A percentile compares a stretch with the other conserved stretches of the same genome.
These are phyloP conservation scores for Orthonyx spaldingii DNA, from an alignment of 2,113 vertebrate species.

Conservation along the genomic window DNA sequence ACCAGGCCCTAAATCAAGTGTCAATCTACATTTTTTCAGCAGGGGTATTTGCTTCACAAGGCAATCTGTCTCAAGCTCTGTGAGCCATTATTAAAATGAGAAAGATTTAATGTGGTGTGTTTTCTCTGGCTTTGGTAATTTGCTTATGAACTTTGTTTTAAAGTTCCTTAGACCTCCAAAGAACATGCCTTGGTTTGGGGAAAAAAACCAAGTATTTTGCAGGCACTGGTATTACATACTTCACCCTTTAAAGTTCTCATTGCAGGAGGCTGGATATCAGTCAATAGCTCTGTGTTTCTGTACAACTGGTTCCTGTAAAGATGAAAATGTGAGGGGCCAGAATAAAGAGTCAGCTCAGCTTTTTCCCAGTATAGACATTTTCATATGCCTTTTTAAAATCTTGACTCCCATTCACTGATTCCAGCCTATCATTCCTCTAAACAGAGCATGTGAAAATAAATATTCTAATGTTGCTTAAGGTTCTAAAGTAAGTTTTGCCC, in stretches of 20 bases:
- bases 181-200: neutral
- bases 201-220: neutral
- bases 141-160: neutral
- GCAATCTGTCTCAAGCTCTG: neutral
- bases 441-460: neutral
- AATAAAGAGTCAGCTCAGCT: neutral
- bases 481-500: neutral
- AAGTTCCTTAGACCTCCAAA: neutral
- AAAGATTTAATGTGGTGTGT: neutral
- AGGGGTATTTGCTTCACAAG: neutral
- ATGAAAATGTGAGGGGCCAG: neutral
- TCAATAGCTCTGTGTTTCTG: neutral
- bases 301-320: neutral
- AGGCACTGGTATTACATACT: neutral
- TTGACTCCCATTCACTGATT: neutral
- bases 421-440: neutral
- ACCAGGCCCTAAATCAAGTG: neutral
- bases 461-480: neutral
- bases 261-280: neutral
- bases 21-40: neutral
- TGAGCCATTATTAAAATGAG: neutral
- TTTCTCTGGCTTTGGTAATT: neutral
- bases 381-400: neutral
- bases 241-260: neutral
- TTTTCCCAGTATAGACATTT: neutral